Conservation (phyloP, 2,113 vertebrate species). For the Phylloscopus whistleri region DNA sequence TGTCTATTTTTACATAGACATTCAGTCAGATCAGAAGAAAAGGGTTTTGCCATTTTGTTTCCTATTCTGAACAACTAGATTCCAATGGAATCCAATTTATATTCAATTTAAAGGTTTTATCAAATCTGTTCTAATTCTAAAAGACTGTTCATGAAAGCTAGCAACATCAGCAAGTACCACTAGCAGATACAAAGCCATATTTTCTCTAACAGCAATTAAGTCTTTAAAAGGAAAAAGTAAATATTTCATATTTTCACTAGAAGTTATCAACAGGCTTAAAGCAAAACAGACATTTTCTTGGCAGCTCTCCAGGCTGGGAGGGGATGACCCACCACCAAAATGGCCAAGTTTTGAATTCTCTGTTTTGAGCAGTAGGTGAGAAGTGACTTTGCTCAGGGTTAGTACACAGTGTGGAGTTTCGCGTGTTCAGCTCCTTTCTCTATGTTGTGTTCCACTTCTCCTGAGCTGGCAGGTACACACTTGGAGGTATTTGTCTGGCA, state of each 20-base stretch:
- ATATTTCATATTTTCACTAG: background rate
- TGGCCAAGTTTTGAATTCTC: background rate
- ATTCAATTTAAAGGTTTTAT: background rate
- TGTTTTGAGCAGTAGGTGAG: background rate
- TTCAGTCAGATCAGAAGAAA: background rate
- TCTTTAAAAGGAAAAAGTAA: background rate
- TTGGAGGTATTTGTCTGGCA: background rate
- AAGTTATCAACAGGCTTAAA: background rate
- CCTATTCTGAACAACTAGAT: background rate
- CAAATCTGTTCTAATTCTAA: background rate
- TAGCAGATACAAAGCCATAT: background rate
- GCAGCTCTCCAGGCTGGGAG: background rate
- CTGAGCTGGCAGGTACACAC: background rate
- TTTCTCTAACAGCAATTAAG: background rate
- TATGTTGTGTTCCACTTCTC: accelerated
- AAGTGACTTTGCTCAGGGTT: background rate
- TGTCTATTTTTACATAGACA: background rate
- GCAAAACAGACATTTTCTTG: background rate
- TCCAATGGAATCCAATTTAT: background rate
- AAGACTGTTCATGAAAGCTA: background rate
- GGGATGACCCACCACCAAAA: no score
- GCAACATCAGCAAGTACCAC: background rate
- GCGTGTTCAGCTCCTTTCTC: background rate
- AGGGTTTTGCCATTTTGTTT: background rate
- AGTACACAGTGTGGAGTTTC: accelerated